Conservation (phyloP, 2,888 invertebrate species). For the Athalia rosae region DNA sequence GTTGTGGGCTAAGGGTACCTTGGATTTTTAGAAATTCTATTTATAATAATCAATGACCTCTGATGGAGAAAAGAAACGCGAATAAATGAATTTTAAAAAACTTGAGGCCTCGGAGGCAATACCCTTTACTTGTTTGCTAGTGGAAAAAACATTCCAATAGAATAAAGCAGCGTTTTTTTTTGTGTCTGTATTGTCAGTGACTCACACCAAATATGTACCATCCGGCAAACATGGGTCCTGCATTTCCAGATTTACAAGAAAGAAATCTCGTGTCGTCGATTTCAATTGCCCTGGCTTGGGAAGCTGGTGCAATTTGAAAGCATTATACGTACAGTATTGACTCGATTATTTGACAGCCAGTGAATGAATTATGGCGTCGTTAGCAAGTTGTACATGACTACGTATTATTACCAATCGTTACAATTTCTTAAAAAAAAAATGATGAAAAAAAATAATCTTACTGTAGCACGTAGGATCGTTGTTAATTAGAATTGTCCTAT, state of each 20-base stretch:
- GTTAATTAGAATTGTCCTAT: constrained; percentile 65
- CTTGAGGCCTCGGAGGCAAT: neutral
- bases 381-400: constrained; percentile 71
- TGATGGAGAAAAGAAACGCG: too few relatives aligned
- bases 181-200: neutral
- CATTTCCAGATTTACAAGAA: constrained; percentile 3
- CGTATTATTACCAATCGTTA: constrained; percentile 67
- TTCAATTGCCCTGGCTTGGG: neutral
- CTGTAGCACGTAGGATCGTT: constrained; percentile 68
- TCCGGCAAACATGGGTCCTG: neutral
- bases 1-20: neutral
- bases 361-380: constrained; percentile 63
- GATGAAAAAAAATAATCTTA: constrained; percentile 58
- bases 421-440: constrained; percentile 61
- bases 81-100: neutral
- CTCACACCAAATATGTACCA: neutral
- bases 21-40: neutral
- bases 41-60: too few relatives aligned
- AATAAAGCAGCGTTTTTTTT: constrained; percentile 11
- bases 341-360: constrained; percentile 70
- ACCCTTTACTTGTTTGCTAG: neutral
- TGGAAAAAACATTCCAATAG: constrained; percentile 34
- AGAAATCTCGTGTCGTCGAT: neutral
- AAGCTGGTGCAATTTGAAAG: constrained; percentile 55
- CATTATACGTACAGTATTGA: constrained; percentile 70